These are phyloP conservation scores for Helogale parvula DNA, from an alignment of 2,113 vertebrate genomes.

Conservation along the genomic window DNA sequence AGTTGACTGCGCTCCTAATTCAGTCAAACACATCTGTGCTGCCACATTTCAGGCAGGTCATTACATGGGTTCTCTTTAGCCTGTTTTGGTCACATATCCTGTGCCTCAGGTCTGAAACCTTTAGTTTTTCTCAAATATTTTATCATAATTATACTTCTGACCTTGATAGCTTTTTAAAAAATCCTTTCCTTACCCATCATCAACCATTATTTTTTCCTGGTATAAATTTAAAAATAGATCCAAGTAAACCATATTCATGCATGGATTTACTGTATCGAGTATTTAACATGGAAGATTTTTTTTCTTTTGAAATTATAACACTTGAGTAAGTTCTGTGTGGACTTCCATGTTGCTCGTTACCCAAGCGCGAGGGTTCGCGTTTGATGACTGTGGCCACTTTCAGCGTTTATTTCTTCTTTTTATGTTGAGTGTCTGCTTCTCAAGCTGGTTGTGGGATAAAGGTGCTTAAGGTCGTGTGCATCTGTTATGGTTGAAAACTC, in stretches of 20 bases:
- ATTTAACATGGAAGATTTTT: background rate
- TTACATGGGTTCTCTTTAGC: background rate
- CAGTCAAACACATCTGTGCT: background rate
- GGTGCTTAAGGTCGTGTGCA: background rate
- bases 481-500: background rate
- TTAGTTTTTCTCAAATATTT: conserved; percentile 10
- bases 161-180: background rate
- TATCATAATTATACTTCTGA: background rate
- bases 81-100: background rate
- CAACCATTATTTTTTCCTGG: background rate
- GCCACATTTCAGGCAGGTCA: background rate
- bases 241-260: background rate
- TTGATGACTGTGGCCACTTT: background rate
- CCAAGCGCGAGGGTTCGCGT: background rate
- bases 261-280: background rate
- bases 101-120: background rate
- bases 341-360: background rate
- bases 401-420: background rate
- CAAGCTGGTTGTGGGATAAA: background rate
- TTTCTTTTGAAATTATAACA: conserved; percentile 15
- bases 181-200: background rate
- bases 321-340: background rate
- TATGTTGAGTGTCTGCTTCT: background rate
- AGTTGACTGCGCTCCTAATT: background rate
- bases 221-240: conserved; percentile 23